These are phyloP conservation scores for Oryzaephilus surinamensis DNA, from an alignment of 1,140 invertebrate species.

Conservation along the genomic window DNA sequence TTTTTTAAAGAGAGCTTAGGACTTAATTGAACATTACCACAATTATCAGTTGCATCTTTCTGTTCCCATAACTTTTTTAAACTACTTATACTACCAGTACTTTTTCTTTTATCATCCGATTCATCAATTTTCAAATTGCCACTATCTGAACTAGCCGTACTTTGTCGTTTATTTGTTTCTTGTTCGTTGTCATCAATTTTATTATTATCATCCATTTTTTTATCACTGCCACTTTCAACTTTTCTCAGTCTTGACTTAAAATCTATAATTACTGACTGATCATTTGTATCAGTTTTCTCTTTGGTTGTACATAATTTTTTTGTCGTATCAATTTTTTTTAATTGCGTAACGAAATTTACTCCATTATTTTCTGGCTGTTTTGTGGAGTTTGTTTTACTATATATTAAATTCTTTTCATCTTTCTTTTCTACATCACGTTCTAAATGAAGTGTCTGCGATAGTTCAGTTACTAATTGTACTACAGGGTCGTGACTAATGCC, in stretches of 20 bases:
- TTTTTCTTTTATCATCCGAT: slow-evolving; percentile 73
- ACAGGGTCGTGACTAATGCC: slow-evolving; percentile 50
- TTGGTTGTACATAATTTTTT: slow-evolving; percentile 27
- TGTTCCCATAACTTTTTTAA: slow-evolving; percentile 88
- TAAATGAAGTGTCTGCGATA: slow-evolving; percentile 51
- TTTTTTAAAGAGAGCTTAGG: slow-evolving; percentile 49
- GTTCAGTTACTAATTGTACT: slow-evolving; percentile 65
- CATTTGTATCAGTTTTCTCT: slow-evolving; percentile 28
- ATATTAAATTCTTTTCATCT: no score
- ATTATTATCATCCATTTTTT: slow-evolving; percentile 36
- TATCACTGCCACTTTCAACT: slow-evolving; percentile 49
- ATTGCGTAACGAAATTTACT: slow-evolving; percentile 26
- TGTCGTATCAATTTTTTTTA: slow-evolving; percentile 28
- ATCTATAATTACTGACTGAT: slow-evolving; percentile 53
- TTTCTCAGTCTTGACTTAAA: slow-evolving; percentile 76
- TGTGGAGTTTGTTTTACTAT: slow-evolving; percentile 4
- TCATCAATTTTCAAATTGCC: slow-evolving; percentile 45
- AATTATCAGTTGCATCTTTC: slow-evolving; percentile 41
- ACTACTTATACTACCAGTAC: slow-evolving; percentile 85
- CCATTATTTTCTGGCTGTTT: slow-evolving; percentile 22
- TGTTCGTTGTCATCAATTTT: slow-evolving; percentile 31
- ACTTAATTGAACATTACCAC: slow-evolving; percentile 41
- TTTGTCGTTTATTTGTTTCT: slow-evolving; percentile 30
- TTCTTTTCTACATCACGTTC: slow-evolving; percentile 23
- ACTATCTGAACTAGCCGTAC: slow-evolving; percentile 33